Evolutionary conservation across 2,797 vertebrate species (phyloP), one percentile per base, ranked within the genome.

Genomic region (Diceros bicornis): DNA sequence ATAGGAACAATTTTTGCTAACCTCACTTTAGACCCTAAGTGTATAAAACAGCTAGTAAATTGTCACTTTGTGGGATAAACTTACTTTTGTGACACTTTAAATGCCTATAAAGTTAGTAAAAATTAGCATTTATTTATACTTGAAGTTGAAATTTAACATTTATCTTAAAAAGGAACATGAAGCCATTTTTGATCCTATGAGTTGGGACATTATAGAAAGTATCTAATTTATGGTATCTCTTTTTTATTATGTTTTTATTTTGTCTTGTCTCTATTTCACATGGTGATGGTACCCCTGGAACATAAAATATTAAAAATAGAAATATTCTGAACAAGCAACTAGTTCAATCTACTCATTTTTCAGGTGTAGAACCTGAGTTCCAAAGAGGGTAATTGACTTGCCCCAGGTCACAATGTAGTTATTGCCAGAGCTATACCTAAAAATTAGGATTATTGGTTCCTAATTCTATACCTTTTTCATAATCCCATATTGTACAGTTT

Each of bases 1-100:
- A 94, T 47, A 77, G 74, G 34, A 94, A 92, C 47, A 74, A 74
- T 87, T 94, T 97, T 97, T 91, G 85, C 89, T 87, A 96, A 95
- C n/a, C 3, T 94, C 44, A 64, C n/a, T 93, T 92, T 74, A 82
- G 37, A 86, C 18, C n/a, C 55, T 55, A 89, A 74, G 83, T 90
- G 12, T 92, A 87, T 82, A 94, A 68, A 94, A 92, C 18, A 55
- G 4, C 44, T 79, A 91, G 34, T 47, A 96, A 96, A 93, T 89
- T 71, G 62, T 96, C 82, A 91, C 74, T 77, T 94, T 68, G 50
- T 89, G 44, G 17, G 27, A 68, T 93, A 71, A 77, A 81, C 91
- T 69, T 64, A 77, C 62, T 86, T 84, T 96, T 69, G 69, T 83
- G 50, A 77, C 44, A 89, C 50, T 95, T 87, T 75, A 69, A 84